Percentiles rank a stretch among this genome's conserved stretches.
phyloP scores from a whole-genome alignment of 2,888 invertebrate genomes.

The Agrilus biguttatus region DNA sequence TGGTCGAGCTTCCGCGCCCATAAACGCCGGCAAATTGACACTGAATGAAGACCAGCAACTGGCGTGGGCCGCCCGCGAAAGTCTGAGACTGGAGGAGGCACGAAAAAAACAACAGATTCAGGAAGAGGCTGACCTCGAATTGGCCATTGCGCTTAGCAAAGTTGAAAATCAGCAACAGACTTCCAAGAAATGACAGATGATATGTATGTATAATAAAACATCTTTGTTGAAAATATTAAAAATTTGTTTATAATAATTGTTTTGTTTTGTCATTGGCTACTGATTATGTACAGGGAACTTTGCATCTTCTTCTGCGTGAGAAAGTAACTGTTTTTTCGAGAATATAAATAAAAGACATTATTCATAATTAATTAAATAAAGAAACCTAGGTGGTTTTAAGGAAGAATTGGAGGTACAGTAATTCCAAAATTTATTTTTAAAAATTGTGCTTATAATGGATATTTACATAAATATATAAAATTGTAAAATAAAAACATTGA shows the following conservation, averaged over 20 bases:
- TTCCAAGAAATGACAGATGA: slow-evolving; percentile 4
- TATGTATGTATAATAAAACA: background rate
- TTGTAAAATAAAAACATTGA: too few relatives aligned
- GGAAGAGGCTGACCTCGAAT: slow-evolving; percentile 59
- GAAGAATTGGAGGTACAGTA: too few relatives aligned
- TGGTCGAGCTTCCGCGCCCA: slow-evolving; percentile 23
- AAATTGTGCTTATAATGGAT: too few relatives aligned
- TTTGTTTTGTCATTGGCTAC: background rate
- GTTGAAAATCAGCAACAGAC: slow-evolving; percentile 23
- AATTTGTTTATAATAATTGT: slow-evolving; percentile 2
- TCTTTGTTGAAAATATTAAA: background rate
- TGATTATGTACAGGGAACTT: too few relatives aligned
- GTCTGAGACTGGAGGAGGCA: slow-evolving; percentile 46
- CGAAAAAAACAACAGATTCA: slow-evolving; percentile 41
- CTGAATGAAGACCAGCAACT: slow-evolving; percentile 53
- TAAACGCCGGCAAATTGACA: slow-evolving; percentile 15
- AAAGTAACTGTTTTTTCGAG: too few relatives aligned
- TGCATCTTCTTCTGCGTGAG: too few relatives aligned
- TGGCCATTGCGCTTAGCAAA: slow-evolving; percentile 55
- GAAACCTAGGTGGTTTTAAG: too few relatives aligned
- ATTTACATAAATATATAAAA: too few relatives aligned
- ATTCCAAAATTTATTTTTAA: too few relatives aligned
- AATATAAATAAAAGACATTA: too few relatives aligned
- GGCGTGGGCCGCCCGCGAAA: slow-evolving; percentile 61
- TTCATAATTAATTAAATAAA: too few relatives aligned